Evolutionary conservation across 1,140 invertebrate genomes (phyloP).

Genomic region (Drosophila ambigua): DNA sequence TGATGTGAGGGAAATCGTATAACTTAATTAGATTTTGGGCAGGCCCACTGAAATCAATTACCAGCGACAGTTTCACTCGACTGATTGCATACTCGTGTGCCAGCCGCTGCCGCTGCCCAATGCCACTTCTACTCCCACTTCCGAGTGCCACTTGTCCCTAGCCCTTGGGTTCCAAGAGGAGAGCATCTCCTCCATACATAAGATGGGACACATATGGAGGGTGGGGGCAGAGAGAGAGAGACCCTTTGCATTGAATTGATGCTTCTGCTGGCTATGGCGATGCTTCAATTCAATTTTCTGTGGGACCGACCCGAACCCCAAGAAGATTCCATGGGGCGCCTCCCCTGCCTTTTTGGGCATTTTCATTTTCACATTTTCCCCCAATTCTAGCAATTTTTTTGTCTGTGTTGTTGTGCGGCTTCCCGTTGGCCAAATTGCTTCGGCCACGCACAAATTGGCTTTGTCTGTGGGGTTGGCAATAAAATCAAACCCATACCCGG

Average conservation of each 20-base stretch:
- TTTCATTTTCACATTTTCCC: slow-evolving; percentile 40
- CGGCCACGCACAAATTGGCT: slow-evolving; percentile 65
- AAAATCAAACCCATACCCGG: slow-evolving; percentile 65
- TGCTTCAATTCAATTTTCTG: slow-evolving; percentile 58
- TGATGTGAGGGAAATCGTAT: slow-evolving; percentile 63
- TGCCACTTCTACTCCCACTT: slow-evolving; percentile 6
- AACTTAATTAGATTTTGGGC: slow-evolving; percentile 60
- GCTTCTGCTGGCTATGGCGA: slow-evolving; percentile 25
- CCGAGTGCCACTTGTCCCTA: neutral
- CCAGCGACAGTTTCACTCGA: slow-evolving; percentile 40
- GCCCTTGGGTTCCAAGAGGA: too few species aligned
- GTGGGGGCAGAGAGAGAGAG: neutral
- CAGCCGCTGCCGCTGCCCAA: too few species aligned
- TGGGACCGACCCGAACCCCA: slow-evolving; percentile 1
- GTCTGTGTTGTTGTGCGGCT: slow-evolving; percentile 46
- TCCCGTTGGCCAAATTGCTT: slow-evolving; percentile 55
- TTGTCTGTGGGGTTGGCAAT: slow-evolving; percentile 51
- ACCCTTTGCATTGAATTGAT: slow-evolving; percentile 46
- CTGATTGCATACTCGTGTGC: slow-evolving; percentile 20
- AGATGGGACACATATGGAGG: slow-evolving; percentile 49
- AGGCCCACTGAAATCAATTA: slow-evolving; percentile 66
- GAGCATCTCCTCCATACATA: neutral
- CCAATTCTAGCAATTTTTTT: neutral
- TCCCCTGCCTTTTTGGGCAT: slow-evolving; percentile 26
- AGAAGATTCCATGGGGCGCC: slow-evolving; percentile 38